Evolutionary conservation across 2,113 vertebrate species (phyloP), one percentile per base, ranked within the genome.

Genomic region (Lagopus muta): DNA sequence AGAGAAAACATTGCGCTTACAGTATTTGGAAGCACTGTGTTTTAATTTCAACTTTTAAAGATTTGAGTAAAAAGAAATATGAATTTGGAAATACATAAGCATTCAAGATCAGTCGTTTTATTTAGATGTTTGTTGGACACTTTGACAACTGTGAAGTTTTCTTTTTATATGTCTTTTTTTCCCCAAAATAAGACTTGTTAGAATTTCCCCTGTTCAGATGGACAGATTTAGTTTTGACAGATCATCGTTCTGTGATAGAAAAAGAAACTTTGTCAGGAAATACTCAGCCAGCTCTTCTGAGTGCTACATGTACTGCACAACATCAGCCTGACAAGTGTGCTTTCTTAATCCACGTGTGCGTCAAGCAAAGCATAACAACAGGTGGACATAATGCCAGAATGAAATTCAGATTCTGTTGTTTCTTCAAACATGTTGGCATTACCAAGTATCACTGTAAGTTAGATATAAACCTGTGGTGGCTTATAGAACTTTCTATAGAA

Each of bases 151-250:
- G 43, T 19, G 60, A 91, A 80, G 14, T n/a, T 84, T 67, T 66
- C 52, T 17, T 13, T 83, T 67, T 60, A 32, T 36, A 21, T 1
- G 1, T 40, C 73, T 92, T 67, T 71, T 78, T 67, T 38, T 28
- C 50, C 15, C 42, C 11, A 9, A 70, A 54, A 8, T 75, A 91
- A 76, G 43, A 21, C 34, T 72, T 82, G 18, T 93, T 25, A 78
- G 52, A 69, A 36, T 86, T 93, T 77, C 32, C 79, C 32, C 27
- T 88, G 61, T 77, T 73, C 47, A 75, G 16, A 5, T 36, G 90
- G 93, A 86, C 88, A 94, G 88, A 66, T 91, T 96, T 94, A 54
- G 45, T 91, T 96, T 92, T 95, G 93, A 92, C 79, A 92, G 71
- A 85, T 82, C 64, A 70, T 79, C 6, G 8, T 89, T 93, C 91